Conservation (phyloP, 37 sponge, comb jelly and placozoan genomes). For the Crambe crambe region DNA sequence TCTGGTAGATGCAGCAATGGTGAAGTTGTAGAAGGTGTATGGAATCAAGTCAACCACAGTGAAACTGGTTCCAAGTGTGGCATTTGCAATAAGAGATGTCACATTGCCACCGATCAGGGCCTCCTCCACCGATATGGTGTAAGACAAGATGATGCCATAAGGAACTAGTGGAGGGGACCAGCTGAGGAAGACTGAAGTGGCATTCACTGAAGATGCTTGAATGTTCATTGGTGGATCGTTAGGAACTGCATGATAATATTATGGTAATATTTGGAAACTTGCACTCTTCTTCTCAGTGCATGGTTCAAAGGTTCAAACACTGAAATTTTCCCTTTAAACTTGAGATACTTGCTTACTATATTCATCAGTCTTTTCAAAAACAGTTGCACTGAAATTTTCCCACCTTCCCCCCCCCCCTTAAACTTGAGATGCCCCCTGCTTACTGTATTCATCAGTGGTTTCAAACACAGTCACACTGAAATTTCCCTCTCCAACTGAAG, state of each 20-base stretch:
- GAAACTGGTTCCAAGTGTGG: not conserved
- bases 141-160: not conserved
- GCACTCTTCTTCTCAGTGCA: too few relatives aligned
- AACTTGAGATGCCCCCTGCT: too few relatives aligned
- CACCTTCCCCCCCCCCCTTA: too few relatives aligned
- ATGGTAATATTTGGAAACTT: too few relatives aligned
- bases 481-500: conserved; percentile 15
- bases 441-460: conserved; percentile 12
- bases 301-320: too few relatives aligned
- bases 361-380: too few relatives aligned
- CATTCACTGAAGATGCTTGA: not conserved
- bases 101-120: not conserved
- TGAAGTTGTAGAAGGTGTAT: not conserved
- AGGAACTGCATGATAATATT: not conserved
- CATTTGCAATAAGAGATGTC: not conserved
- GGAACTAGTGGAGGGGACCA: not conserved
- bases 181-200: not conserved
- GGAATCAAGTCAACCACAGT: not conserved
- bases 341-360: too few relatives aligned
- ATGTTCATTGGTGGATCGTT: not conserved
- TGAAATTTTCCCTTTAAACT: too few relatives aligned
- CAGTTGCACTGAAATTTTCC: too few relatives aligned
- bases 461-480: not conserved
- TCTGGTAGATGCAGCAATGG: conserved; percentile 4
- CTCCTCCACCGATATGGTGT: not conserved